Evolutionary conservation across 2,113 vertebrate genomes (phyloP), one percentile per base, ranked within the genome.

Genomic region (Cyprinus carpio): DNA sequence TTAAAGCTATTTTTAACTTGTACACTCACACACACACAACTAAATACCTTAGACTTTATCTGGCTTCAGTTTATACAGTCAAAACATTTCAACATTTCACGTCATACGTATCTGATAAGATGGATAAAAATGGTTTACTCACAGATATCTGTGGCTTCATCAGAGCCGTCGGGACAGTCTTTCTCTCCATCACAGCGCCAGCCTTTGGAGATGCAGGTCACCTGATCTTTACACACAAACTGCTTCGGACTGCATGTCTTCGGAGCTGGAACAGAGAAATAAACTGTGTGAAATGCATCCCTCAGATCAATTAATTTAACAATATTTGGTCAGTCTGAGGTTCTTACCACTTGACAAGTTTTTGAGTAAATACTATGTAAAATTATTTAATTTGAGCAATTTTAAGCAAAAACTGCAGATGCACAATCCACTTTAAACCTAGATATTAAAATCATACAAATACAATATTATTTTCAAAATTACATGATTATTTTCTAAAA

Each of bases 151-250:
- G 97, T 95, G 0, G 97, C 96, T 93, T 99, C 98, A 23, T 99
- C 98, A 0, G 98, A 98, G 84, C 98, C 97, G 85, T 99, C 98
- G 1, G 98, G 97, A 92, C 98, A 99, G 93, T 99, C 98, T 91
- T 97, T 97, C 89, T 99, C 98, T 15, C 96, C 97, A 15, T 99
- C 98, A 78, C 98, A 99, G 78, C 97, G 94, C 98, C 98, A 99
- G 90, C 98, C 97, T 93, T 97, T 99, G 31, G 98, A 99, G 90
- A 99, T 97, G 90, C 98, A 99, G 71, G 97, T 99, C 79, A 97
- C 94, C 92, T 97, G 96, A 92, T 99, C 98, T 94, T 96, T 98
- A 90, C 98, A 99, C 77, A 96, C 96, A 95, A 99, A 99, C 93
- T 99, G 97, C 92, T 97, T 98, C 15, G 97, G 95, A 93, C 96